Percentiles rank a stretch among this genome's conserved stretches.
These are phyloP conservation scores for Mesaphorura yosii DNA, from an alignment of 1,140 invertebrate genomes.

Conservation along the genomic window DNA sequence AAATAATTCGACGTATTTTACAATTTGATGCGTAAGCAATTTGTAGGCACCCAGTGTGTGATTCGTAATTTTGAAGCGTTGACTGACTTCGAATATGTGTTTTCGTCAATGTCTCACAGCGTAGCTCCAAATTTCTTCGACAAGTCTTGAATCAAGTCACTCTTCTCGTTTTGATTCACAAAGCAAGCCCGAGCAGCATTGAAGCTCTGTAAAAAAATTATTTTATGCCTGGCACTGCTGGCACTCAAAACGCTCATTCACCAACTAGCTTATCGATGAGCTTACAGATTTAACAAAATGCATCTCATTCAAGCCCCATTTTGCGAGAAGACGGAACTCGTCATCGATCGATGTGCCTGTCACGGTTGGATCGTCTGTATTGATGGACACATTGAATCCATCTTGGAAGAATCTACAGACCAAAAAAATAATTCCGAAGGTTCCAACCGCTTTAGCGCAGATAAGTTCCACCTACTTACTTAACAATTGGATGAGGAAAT, in stretches of 20 bases:
- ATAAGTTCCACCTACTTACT: slow-evolving; percentile 26
- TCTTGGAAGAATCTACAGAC: slow-evolving; percentile 45
- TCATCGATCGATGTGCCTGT: slow-evolving; percentile 40
- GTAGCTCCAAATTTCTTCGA: slow-evolving; percentile 16
- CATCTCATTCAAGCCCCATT: slow-evolving; percentile 42
- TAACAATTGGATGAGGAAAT: slow-evolving; percentile 36
- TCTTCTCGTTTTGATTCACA: slow-evolving; percentile 40
- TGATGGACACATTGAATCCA: slow-evolving; percentile 48
- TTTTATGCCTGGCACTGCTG: no score
- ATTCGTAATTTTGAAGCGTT: no score
- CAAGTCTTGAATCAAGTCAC: slow-evolving; percentile 35
- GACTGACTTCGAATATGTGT: no score
- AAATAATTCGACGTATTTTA: no score
- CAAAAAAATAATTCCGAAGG: slow-evolving; percentile 1
- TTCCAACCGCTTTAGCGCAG: neutral
- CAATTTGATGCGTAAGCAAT: no score
- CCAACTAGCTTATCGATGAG: no score
- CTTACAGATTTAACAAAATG: slow-evolving; percentile 43
- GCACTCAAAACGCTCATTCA: no score
- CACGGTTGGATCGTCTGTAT: slow-evolving; percentile 48
- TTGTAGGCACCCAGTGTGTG: no score
- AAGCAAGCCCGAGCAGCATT: slow-evolving; percentile 42
- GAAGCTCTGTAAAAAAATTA: slow-evolving; percentile 37
- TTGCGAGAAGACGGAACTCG: slow-evolving; percentile 40
- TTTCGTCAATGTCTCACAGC: no score